Percentiles rank a stretch among this genome's conserved stretches.
phyloP scores from a whole-genome alignment of 2,113 vertebrate genomes.

The Malurus alboscapulatus region DNA sequence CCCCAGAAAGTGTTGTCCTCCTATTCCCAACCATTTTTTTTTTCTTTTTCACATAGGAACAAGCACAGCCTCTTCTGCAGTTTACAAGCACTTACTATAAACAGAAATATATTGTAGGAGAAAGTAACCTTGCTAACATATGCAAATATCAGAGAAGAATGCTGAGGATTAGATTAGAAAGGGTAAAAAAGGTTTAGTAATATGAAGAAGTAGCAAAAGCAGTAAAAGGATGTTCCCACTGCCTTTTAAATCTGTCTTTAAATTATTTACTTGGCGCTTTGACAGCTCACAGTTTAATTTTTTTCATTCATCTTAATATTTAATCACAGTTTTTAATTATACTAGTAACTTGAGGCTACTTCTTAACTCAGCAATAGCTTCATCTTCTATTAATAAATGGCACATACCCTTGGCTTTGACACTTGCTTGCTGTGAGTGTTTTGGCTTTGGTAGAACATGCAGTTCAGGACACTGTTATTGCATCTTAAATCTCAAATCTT shows the following conservation, averaged over 20 bases:
- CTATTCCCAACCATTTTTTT: not conserved
- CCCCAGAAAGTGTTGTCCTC: not conserved
- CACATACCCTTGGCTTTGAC: constrained; percentile 14
- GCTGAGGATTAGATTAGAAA: not conserved
- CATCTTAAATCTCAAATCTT: constrained; percentile 18
- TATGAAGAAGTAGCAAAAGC: not conserved
- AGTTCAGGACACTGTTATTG: not conserved
- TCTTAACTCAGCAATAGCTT: constrained; percentile 37
- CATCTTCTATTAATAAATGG: constrained; percentile 48
- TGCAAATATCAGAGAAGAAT: not conserved
- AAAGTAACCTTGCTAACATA: not conserved
- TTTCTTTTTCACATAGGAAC: not conserved
- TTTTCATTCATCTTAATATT: constrained; percentile 42
- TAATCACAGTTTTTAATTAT: constrained; percentile 55
- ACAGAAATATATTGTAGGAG: not conserved
- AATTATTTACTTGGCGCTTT: constrained; percentile 27
- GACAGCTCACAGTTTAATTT: constrained; percentile 6
- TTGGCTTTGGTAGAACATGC: constrained; percentile 13
- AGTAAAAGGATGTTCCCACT: not conserved
- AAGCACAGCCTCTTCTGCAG: not conserved
- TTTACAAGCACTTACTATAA: not conserved
- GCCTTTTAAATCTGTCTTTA: not conserved
- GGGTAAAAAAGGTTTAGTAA: not conserved
- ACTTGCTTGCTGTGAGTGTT: constrained; percentile 22
- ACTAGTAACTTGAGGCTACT: constrained; percentile 28